These are phyloP conservation scores for Clinocottus analis DNA, from an alignment of 2,113 vertebrate genomes.

Conservation along the genomic window DNA sequence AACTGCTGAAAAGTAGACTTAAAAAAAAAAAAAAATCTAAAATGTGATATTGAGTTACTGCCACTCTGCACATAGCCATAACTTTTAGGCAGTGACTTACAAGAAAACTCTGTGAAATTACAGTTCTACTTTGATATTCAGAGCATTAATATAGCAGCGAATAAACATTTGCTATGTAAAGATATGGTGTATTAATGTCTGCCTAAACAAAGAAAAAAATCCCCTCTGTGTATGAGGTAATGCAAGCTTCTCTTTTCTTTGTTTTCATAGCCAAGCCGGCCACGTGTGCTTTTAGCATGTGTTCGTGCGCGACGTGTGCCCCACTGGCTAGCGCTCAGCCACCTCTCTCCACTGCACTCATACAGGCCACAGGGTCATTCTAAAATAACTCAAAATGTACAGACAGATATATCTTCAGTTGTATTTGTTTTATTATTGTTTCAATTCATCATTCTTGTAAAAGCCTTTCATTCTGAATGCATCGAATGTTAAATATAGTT, in stretches of 20 bases:
- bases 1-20: constrained; percentile 31
- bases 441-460: too few species aligned
- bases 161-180: background rate
- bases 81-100: background rate
- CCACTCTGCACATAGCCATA: constrained; percentile 15
- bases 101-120: background rate
- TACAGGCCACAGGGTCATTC: too few species aligned
- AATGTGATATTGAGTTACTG: constrained; percentile 27
- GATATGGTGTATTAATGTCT: background rate
- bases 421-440: too few species aligned
- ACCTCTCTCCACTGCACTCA: too few species aligned
- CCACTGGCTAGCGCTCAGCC: too few species aligned
- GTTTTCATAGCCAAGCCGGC: too few species aligned
- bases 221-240: background rate
- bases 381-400: too few species aligned
- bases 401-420: too few species aligned
- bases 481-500: background rate
- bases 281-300: too few species aligned
- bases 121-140: background rate
- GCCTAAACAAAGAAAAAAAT: background rate
- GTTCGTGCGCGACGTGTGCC: too few species aligned
- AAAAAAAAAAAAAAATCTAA: background rate
- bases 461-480: too few species aligned
- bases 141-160: background rate
- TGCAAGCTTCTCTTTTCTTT: background rate